Percentiles rank a stretch among this genome's conserved stretches.
phyloP scores from a whole-genome alignment of 2,888 invertebrate species.

The Lasioglossum morio region DNA sequence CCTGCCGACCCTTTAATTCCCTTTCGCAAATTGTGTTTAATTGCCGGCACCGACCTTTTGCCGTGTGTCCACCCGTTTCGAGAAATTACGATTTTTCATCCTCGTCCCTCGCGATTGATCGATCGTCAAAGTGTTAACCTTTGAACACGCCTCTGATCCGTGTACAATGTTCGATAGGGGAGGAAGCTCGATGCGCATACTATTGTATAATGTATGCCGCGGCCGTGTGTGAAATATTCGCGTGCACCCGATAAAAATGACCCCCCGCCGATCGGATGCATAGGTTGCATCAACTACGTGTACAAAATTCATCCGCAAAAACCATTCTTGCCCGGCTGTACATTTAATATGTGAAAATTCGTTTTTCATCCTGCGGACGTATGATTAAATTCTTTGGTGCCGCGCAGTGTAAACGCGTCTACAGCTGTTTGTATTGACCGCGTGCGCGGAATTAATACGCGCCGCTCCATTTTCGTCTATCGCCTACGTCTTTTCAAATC shows the following conservation, averaged over 20 bases:
- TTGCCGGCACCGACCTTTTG: conserved; percentile 11
- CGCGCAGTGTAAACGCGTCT: neutral
- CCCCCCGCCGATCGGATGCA: neutral
- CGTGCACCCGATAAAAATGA: neutral
- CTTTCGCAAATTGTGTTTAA: neutral
- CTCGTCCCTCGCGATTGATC: neutral
- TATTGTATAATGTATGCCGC: neutral
- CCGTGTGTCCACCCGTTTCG: neutral
- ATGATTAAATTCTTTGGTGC: conserved; percentile 1
- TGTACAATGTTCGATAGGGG: neutral
- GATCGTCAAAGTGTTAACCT: conserved; percentile 6
- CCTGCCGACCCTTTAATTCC: neutral
- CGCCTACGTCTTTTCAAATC: neutral
- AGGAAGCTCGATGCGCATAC: neutral
- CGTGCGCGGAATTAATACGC: neutral
- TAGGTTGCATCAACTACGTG: neutral
- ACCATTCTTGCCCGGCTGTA: neutral
- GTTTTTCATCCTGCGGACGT: neutral
- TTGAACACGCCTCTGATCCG: neutral
- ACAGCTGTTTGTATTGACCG: neutral
- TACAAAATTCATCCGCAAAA: conserved; percentile 10
- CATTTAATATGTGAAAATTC: neutral
- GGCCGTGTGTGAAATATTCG: conserved; percentile 1
- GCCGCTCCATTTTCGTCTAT: neutral
- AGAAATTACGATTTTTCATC: conserved; percentile 7